Evolutionary conservation across 2,888 invertebrate species (phyloP), one percentile per base, ranked within the genome.

Genomic region (Phania funesta): DNA sequence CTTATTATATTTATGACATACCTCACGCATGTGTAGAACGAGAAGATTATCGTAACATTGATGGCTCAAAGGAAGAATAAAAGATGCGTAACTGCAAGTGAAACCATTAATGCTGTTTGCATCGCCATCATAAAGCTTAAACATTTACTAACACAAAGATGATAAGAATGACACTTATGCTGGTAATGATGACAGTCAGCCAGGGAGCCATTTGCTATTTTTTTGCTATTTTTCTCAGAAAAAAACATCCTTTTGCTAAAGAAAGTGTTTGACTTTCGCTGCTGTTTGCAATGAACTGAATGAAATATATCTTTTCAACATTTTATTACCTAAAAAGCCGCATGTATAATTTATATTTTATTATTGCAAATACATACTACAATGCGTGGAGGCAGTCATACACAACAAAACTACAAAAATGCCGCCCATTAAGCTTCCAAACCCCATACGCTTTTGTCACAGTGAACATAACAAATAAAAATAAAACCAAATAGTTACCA

Each of bases 1-100:
- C 46, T 41, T 78, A 81, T 20, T 54, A 75, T 79, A 82, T 82
- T 82, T 84, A 84, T 84, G 81, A 82, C 80, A 84, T 82, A 81
- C 81, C 79, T 84, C 73, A 80, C 67, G 80, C 73, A 71, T 79
- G 83, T 62, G 79, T 56, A 56, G 22, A 62, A 64, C 13, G 16
- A 62, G 56, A 62, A 67, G 80, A 73, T 81, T 71, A 81, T 73
- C 81, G 54, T 73, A 50, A 77, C 54, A 68, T 73, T 54, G 62
- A 68, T 50, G 62, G 62, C 20, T 41, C 11, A 52, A 48, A 48
- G 29, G 44, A 22, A 50, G 50, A 56, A 35, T 20, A 41, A 71
- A 65, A 52, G 29, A 29, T 22, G 52, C 18, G n/a, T n/a, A 35
- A 68, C 29, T 13, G 26, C 20, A 26, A 50, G 50, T 73, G 52